Evolutionary conservation across 2,888 invertebrate genomes (phyloP), one percentile per base, ranked within the genome.

Genomic region (Drosophila suboccidentalis): DNA sequence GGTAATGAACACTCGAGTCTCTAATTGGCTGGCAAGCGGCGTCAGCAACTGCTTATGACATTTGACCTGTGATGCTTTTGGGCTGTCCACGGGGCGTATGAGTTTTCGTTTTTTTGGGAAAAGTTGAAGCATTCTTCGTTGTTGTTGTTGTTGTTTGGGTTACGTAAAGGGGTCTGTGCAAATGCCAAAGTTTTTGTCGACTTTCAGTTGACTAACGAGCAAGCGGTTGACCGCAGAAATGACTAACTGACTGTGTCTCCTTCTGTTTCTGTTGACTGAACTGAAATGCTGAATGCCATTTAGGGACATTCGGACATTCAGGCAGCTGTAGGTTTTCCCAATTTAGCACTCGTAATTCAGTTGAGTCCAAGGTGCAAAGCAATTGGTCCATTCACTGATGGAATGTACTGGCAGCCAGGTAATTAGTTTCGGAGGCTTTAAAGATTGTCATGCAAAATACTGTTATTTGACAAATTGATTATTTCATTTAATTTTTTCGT

Each of bases 151-250:
- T 9, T 19, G 19, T 22, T 29, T 26, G 29, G 47, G 49, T 17
- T 49, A 15, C 29, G 46, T 8, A 36, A 39, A 32, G 19, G 39
- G 34, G 13, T 34, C 36, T 39, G n/a, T 50, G 34, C 3, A 22
- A 49, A 38, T 49, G 49, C 39, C 44, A 58, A 57, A 67, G 41
- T 59, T 66, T 62, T 51, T 54, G 78, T 36, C 41, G 44, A 53
- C 60, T 66, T 60, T 73, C 61, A 64, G 64, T 65, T 78, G 60
- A 65, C 70, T 76, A 79, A 76, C 69, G 58, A 73, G 64, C 38
- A 72, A 64, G 73, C 59, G 69, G 81, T 73, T 77, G 62, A 66
- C 71, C 82, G 39, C 75, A 81, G 67, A 81, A 81, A 72, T 72
- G 79, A 60, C 86, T 59, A 81, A 60, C 70, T 61, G 64, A 70